A percentile compares a stretch with the other conserved stretches of the same genome.
Conservation (phyloP, 2,888 invertebrate genomes). For the Ophion ellenae region DNA sequence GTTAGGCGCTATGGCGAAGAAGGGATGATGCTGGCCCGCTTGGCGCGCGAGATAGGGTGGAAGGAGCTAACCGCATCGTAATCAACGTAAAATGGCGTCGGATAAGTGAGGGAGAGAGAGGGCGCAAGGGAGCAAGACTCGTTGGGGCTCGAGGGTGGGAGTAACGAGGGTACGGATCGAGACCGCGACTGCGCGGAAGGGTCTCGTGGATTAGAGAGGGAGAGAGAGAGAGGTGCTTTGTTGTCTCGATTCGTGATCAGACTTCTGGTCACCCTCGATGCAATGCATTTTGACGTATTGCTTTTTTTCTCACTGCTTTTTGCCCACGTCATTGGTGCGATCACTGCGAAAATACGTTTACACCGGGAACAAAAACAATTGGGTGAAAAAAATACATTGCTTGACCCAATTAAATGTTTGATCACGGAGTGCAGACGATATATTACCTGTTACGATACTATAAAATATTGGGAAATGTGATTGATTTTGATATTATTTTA, state of each 20-base stretch:
- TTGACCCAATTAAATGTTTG: too few species aligned
- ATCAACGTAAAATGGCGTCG: constrained; percentile 82
- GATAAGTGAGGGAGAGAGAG: constrained; percentile 65
- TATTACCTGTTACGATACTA: too few species aligned
- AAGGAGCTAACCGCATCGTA: constrained; percentile 81
- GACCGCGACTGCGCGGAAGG: constrained; percentile 55
- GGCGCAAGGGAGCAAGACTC: constrained; percentile 3
- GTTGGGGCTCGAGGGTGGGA: neutral
- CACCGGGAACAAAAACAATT: too few species aligned
- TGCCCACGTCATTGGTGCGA: too few species aligned
- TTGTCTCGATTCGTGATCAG: constrained; percentile 61
- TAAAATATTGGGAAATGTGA: too few species aligned
- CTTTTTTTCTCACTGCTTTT: neutral
- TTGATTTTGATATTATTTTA: too few species aligned
- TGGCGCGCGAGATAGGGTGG: constrained; percentile 71
- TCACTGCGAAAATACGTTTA: too few species aligned
- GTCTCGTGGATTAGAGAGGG: constrained; percentile 3
- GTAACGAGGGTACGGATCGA: constrained; percentile 60
- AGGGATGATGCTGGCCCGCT: constrained; percentile 65
- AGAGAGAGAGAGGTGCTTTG: constrained; percentile 44
- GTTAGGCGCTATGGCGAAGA: constrained; percentile 31
- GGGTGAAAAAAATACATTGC: too few species aligned
- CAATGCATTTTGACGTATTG: constrained; percentile 24
- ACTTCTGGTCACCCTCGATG: constrained; percentile 53
- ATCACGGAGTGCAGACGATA: too few species aligned